phyloP scores from a whole-genome alignment of 35 echinoderm and acorn worm genomes.

The Apostichopus parvimensis region DNA sequence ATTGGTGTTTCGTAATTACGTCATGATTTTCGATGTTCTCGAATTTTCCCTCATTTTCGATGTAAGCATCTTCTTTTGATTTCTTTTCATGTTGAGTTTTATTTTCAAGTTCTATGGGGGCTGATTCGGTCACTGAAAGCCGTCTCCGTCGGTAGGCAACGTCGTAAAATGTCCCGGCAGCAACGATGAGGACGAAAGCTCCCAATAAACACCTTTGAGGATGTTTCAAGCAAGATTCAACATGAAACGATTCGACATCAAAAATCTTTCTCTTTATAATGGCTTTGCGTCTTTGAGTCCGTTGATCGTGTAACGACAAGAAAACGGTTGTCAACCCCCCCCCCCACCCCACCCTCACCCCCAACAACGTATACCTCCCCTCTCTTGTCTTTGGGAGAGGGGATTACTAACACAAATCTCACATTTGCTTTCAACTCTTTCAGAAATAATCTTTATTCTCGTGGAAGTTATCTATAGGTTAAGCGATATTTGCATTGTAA shows the following conservation, averaged over 20 bases:
- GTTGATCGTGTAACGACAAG: no score
- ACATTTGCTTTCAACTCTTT: no score
- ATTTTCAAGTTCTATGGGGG: background rate
- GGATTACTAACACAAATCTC: no score
- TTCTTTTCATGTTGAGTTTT: background rate
- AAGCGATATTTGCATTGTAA: no score
- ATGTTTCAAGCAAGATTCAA: background rate
- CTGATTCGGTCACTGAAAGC: background rate
- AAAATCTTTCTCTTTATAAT: no score
- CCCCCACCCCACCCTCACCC: no score
- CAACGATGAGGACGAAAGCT: background rate
- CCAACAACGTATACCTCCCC: no score
- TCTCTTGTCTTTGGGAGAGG: no score
- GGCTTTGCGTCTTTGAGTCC: no score
- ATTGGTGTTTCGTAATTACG: background rate
- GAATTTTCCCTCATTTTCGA: background rate
- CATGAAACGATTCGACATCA: background rate
- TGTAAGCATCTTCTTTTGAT: background rate
- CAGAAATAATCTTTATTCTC: no score
- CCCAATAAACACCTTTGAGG: constrained; percentile 15
- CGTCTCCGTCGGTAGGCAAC: constrained; percentile 3
- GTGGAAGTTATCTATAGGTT: no score
- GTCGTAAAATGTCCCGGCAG: background rate
- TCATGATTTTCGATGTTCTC: background rate
- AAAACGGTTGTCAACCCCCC: no score